phyloP scores from a whole-genome alignment of 2,797 vertebrate genomes.

The Euthynnus affinis region DNA sequence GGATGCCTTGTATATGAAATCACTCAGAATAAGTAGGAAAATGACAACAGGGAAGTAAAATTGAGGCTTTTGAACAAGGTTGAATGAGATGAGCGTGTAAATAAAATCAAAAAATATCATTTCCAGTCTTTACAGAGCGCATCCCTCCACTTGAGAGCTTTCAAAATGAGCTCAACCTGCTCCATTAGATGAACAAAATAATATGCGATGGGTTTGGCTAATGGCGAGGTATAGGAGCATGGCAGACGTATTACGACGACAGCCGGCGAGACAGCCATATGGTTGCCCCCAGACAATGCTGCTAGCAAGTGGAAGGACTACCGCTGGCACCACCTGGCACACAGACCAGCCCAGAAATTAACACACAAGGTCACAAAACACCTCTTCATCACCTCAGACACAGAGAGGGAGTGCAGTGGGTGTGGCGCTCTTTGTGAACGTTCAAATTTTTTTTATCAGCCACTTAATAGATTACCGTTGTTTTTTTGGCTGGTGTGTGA shows the following conservation, averaged over 20 bases:
- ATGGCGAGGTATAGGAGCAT: conserved; percentile 20
- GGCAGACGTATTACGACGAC: conserved; percentile 45
- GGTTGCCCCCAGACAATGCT: conserved; percentile 45
- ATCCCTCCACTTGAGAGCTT: neutral
- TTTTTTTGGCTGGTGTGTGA: too few species aligned
- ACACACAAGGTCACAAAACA: conserved; percentile 60
- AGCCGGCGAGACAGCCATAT: conserved; percentile 72
- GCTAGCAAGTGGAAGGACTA: conserved; percentile 31
- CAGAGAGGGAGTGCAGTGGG: conserved; percentile 34
- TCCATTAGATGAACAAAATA: conserved; percentile 9
- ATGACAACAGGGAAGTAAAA: too few species aligned
- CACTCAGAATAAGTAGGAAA: too few species aligned
- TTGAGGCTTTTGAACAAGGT: neutral
- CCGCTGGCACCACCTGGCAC: conserved; percentile 73
- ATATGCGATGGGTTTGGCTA: conserved; percentile 15
- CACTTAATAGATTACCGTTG: too few species aligned
- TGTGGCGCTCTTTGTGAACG: conserved; percentile 12
- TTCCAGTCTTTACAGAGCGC: neutral
- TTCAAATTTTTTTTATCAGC: too few species aligned
- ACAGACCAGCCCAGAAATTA: conserved; percentile 39
- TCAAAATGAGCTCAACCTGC: conserved; percentile 6
- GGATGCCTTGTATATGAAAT: neutral
- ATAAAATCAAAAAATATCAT: neutral
- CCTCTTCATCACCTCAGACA: conserved; percentile 52
- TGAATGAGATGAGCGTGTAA: neutral